Percentiles rank a stretch among this genome's conserved stretches.
Conservation (phyloP, 2,888 invertebrate genomes). For the Synergus laeviventris region DNA sequence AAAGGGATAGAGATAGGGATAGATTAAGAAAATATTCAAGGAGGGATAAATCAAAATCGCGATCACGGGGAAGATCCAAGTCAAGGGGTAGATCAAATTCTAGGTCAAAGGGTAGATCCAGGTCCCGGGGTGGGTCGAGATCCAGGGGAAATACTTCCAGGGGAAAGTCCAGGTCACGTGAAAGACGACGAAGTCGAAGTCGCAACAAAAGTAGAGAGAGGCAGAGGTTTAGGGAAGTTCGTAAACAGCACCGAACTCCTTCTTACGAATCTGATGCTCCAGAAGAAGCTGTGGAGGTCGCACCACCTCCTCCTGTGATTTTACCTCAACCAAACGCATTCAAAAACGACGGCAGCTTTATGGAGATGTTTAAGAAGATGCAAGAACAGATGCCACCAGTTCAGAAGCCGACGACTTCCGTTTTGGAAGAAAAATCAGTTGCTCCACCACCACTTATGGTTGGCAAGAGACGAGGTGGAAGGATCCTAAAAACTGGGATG, state of each 20-base stretch:
- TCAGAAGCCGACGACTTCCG: slow-evolving; percentile 70
- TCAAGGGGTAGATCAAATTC: slow-evolving; percentile 53
- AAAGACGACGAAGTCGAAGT: slow-evolving; percentile 67
- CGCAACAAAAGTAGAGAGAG: slow-evolving; percentile 71
- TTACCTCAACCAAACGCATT: slow-evolving; percentile 81
- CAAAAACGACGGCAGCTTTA: slow-evolving; percentile 93
- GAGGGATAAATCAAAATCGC: slow-evolving; percentile 41
- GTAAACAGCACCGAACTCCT: slow-evolving; percentile 64
- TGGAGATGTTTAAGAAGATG: slow-evolving; percentile 95
- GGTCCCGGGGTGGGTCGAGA: slow-evolving; percentile 57
- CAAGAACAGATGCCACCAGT: slow-evolving; percentile 79
- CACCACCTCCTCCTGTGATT: slow-evolving; percentile 49
- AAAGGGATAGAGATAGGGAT: slow-evolving; percentile 53
- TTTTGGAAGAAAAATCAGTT: slow-evolving; percentile 75
- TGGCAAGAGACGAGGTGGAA: slow-evolving; percentile 90
- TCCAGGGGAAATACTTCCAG: slow-evolving; percentile 56
- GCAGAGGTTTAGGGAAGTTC: slow-evolving; percentile 63
- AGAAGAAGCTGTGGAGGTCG: slow-evolving; percentile 57
- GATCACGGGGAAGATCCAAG: slow-evolving; percentile 45
- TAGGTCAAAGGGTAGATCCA: slow-evolving; percentile 54
- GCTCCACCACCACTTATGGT: slow-evolving; percentile 79
- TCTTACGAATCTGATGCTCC: slow-evolving; percentile 69
- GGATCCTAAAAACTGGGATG: slow-evolving; percentile 92
- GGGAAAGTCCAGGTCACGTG: slow-evolving; percentile 65
- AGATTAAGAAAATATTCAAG: slow-evolving; percentile 41